Base-by-base conservation (phyloP, 2,113 vertebrate species). In the Vanacampus margaritifer region DNA sequence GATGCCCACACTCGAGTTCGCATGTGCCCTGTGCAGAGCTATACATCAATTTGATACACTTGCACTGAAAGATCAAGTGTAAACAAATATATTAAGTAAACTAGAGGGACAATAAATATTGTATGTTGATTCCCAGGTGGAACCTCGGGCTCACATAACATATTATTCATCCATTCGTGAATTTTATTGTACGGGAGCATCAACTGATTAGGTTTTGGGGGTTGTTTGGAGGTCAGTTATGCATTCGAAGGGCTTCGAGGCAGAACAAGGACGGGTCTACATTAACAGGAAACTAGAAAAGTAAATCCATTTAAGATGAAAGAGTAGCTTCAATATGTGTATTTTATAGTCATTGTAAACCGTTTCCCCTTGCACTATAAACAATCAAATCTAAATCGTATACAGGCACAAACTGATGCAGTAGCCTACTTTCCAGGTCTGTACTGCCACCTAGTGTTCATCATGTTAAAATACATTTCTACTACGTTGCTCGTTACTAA, bases 371-470 rank as follows among this genome's bases (percentile, higher is more conserved):
- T 28, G 13, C 53, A 28, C 12, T 14, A 24, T 26, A 13, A 54
- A 54, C 24, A 3, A 2, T n/a, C 14, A 54, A 54, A 28, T 54
- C 3, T 6, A 32, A 32, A 32, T 32, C n/a, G n/a, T 32, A 32
- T 32, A 32, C 28, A 32, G 28, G 51, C 13, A 24, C 12, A 23
- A 51, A 51, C 21, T 23, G 48, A 2, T 41, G 32, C 11, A 45
- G 53, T 56, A 32, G 28, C 28, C 28, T 32, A 24, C 9, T 51
- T 2, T 72, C 24, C 6, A 61, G 70, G 19, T 73, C 39, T 79
- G 21, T 71, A 59, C 71, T 79, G 1, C 80, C 80, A 68, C 67
- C 87, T 83, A 80, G 73, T 72, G 84, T 66, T 57, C 3, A 1
- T 23, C 9, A 11, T 23, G 48, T 51, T 8, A n/a, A 46, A 51